Evolutionary conservation across 2,888 invertebrate genomes (phyloP).

Genomic region (Erebia palarica): DNA sequence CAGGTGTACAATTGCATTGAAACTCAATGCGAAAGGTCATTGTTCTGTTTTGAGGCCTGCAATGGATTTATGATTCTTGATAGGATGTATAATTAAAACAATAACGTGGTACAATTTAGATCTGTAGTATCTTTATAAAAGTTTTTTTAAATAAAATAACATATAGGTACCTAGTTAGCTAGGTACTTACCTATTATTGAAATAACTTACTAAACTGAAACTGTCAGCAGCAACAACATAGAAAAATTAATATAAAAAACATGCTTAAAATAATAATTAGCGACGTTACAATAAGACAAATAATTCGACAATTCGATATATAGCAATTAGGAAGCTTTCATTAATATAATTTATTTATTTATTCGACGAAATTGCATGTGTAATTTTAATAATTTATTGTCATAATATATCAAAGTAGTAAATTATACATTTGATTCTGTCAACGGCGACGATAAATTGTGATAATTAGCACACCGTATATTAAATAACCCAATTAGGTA

Average conservation of each 20-base stretch:
- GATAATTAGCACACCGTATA: slow-evolving; percentile 39
- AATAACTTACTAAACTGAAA: too few relatives aligned
- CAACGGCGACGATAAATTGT: slow-evolving; percentile 38
- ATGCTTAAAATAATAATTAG: background rate
- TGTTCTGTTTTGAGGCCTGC: background rate
- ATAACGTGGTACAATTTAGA: background rate
- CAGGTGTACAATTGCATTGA: slow-evolving; percentile 1
- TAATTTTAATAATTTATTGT: slow-evolving; percentile 18
- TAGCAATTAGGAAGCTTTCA: background rate
- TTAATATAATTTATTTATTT: background rate
- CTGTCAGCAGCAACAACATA: too few relatives aligned
- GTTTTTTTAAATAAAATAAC: too few relatives aligned
- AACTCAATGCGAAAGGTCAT: background rate
- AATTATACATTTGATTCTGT: slow-evolving; percentile 29
- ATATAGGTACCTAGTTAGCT: too few relatives aligned
- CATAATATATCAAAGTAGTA: slow-evolving; percentile 22
- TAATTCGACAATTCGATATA: too few relatives aligned
- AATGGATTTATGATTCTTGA: background rate
- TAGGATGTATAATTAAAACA: background rate
- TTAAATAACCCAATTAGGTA: slow-evolving; percentile 40
- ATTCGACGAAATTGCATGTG: background rate
- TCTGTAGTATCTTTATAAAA: background rate
- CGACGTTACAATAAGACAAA: background rate
- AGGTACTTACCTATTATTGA: too few relatives aligned
- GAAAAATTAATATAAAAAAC: too few relatives aligned